These are phyloP conservation scores for Chlorops oryzae DNA, from an alignment of 1,140 invertebrate genomes.

Conservation along the genomic window DNA sequence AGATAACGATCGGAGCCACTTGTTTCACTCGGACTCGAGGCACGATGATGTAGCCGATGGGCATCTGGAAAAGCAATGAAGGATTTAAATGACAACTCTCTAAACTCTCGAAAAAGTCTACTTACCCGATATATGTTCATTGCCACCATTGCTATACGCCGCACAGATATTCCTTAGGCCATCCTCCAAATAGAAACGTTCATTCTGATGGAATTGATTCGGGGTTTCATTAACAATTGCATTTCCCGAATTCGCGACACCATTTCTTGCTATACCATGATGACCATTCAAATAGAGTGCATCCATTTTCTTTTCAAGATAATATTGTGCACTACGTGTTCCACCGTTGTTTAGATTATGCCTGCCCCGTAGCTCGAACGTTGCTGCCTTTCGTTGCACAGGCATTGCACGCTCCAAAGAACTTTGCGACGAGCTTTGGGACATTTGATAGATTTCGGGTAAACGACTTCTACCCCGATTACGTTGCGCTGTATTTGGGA, in stretches of 20 bases:
- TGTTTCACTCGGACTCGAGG: slow-evolving; percentile 45
- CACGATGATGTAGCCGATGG: slow-evolving; percentile 34
- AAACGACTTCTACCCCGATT: slow-evolving; percentile 1
- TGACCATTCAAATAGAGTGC: slow-evolving; percentile 39
- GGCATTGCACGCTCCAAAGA: slow-evolving; percentile 19
- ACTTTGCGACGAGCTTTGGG: slow-evolving; percentile 29
- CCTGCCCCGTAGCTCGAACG: slow-evolving; percentile 38
- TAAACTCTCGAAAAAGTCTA: background rate
- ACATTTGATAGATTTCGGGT: slow-evolving; percentile 25
- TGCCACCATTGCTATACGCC: slow-evolving; percentile 42
- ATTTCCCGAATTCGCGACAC: no score
- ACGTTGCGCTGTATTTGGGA: slow-evolving; percentile 1
- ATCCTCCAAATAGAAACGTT: slow-evolving; percentile 42
- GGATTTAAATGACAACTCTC: background rate
- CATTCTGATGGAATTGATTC: slow-evolving; percentile 42
- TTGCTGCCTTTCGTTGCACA: slow-evolving; percentile 46
- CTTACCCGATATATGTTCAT: slow-evolving; percentile 38
- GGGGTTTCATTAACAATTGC: no score
- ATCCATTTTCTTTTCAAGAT: slow-evolving; percentile 46
- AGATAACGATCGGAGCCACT: slow-evolving; percentile 46
- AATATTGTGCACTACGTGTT: slow-evolving; percentile 30
- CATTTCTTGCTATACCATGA: no score
- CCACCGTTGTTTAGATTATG: slow-evolving; percentile 23
- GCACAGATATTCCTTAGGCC: slow-evolving; percentile 18
- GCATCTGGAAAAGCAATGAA: background rate